Conservation (phyloP, 92 coral and sea anemone genomes). For the Parazoanthus atlanticus region DNA sequence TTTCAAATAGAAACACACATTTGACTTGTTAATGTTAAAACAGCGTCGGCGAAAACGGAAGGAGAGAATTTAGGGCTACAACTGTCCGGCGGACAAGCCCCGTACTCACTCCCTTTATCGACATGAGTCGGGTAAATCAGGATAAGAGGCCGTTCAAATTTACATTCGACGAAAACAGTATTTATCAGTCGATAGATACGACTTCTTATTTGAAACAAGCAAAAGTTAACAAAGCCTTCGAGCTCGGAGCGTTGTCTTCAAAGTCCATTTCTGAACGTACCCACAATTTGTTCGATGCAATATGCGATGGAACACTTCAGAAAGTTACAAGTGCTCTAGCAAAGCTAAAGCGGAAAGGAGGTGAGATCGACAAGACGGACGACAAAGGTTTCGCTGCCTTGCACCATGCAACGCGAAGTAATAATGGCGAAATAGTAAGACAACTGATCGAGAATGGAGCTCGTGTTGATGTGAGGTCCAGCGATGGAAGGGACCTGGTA, state of each 20-base stretch:
- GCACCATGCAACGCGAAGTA: conserved; percentile 67
- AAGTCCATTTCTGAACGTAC: conserved; percentile 1
- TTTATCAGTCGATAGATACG: conserved; percentile 32
- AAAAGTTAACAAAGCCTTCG: conserved; percentile 32
- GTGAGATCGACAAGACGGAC: conserved; percentile 54
- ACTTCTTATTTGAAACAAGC: conserved; percentile 10
- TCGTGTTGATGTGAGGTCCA: conserved; percentile 53
- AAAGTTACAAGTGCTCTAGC: conserved; percentile 16
- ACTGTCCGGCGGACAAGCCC: too few relatives aligned
- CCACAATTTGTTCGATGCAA: conserved; percentile 7
- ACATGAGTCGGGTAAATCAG: conserved; percentile 23
- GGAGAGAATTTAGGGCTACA: not conserved
- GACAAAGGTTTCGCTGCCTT: conserved; percentile 67
- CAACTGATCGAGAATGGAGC: conserved; percentile 65
- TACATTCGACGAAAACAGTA: not conserved
- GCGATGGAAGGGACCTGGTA: conserved; percentile 51
- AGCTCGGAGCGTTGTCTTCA: not conserved
- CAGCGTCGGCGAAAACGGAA: not conserved
- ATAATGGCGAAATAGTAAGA: conserved; percentile 59
- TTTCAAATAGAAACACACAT: not conserved
- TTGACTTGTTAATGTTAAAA: not conserved
- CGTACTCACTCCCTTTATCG: not conserved
- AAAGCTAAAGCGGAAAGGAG: conserved; percentile 29
- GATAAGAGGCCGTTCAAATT: conserved; percentile 12
- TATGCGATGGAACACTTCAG: conserved; percentile 11